Evolutionary conservation across 2,888 invertebrate species (phyloP).

Genomic region (Fissipunctia ypsillon): DNA sequence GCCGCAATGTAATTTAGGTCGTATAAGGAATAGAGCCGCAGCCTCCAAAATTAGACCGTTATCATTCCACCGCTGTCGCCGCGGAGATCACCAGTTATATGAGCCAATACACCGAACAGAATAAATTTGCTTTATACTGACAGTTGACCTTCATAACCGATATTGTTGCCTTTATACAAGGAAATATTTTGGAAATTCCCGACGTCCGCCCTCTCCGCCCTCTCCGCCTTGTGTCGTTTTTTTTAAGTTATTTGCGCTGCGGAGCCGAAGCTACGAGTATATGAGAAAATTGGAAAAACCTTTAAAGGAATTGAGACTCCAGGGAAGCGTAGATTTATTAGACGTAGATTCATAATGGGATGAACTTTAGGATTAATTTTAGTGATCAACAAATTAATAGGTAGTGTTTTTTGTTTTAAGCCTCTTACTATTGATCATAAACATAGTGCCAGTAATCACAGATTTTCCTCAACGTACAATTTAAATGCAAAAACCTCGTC

Average conservation of each 20-base stretch:
- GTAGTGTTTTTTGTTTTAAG: not conserved
- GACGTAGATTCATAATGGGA: constrained; percentile 30
- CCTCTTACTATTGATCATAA: not conserved
- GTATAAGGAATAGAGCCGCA: constrained; percentile 82
- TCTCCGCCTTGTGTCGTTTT: constrained; percentile 73
- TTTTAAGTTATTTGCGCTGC: constrained; percentile 79
- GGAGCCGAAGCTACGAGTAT: constrained; percentile 71
- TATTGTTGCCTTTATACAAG: constrained; percentile 86
- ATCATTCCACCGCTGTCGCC: constrained; percentile 89
- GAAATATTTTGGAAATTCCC: constrained; percentile 82
- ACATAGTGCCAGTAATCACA: not conserved
- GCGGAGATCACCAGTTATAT: constrained; percentile 88
- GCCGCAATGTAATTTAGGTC: constrained; percentile 88
- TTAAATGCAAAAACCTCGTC: not conserved
- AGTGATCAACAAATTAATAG: constrained; percentile 6
- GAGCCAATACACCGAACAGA: constrained; percentile 89
- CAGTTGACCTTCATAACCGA: constrained; percentile 89
- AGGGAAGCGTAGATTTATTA: constrained; percentile 60
- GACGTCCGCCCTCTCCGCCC: constrained; percentile 76
- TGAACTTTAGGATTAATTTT: constrained; percentile 13
- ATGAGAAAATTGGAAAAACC: constrained; percentile 77
- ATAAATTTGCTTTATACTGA: constrained; percentile 89
- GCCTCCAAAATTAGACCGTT: constrained; percentile 89
- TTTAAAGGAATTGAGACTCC: constrained; percentile 72
- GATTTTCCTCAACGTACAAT: not conserved